phyloP scores from a whole-genome alignment of 2,888 invertebrate species.

The Calliopum simillimum region DNA sequence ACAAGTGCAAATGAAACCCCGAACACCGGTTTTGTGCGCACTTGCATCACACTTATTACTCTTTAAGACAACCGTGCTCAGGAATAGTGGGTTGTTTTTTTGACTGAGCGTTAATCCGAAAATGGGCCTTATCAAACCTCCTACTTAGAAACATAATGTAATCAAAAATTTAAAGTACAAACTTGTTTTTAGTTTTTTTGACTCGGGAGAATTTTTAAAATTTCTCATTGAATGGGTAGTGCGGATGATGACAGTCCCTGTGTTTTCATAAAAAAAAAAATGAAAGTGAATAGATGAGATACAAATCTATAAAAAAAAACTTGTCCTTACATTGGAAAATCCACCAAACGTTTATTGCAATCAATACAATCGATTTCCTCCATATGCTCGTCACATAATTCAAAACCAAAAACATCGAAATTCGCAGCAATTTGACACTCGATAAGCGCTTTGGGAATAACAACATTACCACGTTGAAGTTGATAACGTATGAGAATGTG shows the following conservation, averaged over 20 bases:
- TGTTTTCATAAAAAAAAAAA: conserved; percentile 50
- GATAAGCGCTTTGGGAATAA: conserved; percentile 88
- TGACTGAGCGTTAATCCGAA: no score
- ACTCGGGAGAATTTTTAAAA: conserved; percentile 51
- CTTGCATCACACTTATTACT: no score
- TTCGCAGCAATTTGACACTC: conserved; percentile 74
- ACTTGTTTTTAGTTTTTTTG: conserved; percentile 23
- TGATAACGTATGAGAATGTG: conserved; percentile 77
- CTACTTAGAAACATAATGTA: no score
- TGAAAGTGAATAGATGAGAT: conserved; percentile 36
- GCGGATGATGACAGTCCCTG: conserved; percentile 62
- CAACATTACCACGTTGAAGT: conserved; percentile 77
- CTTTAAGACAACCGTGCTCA: no score
- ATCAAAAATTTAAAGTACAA: conserved; percentile 11
- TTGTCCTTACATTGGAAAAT: conserved; percentile 50
- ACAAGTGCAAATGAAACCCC: no score
- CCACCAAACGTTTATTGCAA: conserved; percentile 77
- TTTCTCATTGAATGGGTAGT: conserved; percentile 70
- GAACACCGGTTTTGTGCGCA: no score
- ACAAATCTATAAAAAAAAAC: neutral
- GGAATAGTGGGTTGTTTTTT: no score
- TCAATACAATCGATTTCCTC: conserved; percentile 76
- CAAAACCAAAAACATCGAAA: conserved; percentile 81
- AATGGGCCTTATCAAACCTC: no score
- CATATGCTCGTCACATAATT: conserved; percentile 77